phyloP scores from a whole-genome alignment of 1,140 invertebrate genomes.

The Hyposmocoma kahamanoa region DNA sequence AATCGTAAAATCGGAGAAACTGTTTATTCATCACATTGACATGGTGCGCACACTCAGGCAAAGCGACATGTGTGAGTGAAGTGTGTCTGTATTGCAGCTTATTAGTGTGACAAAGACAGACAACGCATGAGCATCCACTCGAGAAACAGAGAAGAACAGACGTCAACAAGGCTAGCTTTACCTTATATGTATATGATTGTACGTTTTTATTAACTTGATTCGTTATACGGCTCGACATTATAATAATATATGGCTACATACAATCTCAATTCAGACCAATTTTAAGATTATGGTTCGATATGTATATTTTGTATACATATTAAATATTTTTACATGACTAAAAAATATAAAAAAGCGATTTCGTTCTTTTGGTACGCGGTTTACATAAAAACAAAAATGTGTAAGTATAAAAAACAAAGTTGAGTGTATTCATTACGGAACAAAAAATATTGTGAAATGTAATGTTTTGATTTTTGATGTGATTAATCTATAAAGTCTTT shows the following conservation, averaged over 20 bases:
- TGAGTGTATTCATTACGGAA: no score
- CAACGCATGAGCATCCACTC: constrained; percentile 26
- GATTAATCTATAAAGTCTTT: no score
- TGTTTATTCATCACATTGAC: constrained; percentile 69
- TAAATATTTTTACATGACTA: no score
- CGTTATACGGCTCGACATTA: constrained; percentile 62
- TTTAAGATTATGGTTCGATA: constrained; percentile 19
- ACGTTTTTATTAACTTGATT: constrained; percentile 68
- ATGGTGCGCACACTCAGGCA: constrained; percentile 27
- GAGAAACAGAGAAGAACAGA: constrained; percentile 51
- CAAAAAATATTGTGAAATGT: no score
- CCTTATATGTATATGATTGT: constrained; percentile 66
- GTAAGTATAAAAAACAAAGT: no score
- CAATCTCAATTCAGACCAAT: constrained; percentile 34
- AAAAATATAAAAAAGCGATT: no score
- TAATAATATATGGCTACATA: constrained; percentile 57
- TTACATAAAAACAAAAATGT: no score
- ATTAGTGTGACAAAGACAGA: constrained; percentile 62
- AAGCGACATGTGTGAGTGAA: constrained; percentile 30
- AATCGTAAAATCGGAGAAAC: constrained; percentile 70
- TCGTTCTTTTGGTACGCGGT: no score
- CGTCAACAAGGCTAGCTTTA: constrained; percentile 64
- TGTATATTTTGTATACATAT: no score
- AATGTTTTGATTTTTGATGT: no score
- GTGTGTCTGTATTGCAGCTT: constrained; percentile 37